Evolutionary conservation across 2,888 invertebrate species (phyloP).

Genomic region (Lysandra bellargus): DNA sequence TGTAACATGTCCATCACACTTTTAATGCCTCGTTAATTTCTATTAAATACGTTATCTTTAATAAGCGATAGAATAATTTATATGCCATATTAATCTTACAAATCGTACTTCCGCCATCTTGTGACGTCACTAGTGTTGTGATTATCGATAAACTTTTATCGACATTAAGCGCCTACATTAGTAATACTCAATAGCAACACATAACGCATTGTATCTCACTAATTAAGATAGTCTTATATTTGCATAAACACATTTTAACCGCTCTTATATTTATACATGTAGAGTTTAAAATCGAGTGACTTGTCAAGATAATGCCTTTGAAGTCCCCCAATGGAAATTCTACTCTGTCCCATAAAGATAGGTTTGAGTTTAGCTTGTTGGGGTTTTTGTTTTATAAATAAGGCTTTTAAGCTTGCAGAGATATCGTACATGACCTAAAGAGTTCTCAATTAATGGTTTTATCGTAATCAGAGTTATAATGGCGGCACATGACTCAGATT

Average conservation of each 20-base stretch:
- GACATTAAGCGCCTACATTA: slow-evolving; percentile 43
- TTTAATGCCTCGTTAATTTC: not conserved
- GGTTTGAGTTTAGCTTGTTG: slow-evolving; percentile 31
- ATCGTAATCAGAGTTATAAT: slow-evolving; percentile 52
- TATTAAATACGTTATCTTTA: not conserved
- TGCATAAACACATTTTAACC: slow-evolving; percentile 44
- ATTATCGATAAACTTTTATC: slow-evolving; percentile 39
- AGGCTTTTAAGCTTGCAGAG: slow-evolving; percentile 50
- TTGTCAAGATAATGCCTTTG: slow-evolving; percentile 8
- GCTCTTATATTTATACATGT: slow-evolving; percentile 40
- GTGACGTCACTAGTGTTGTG: slow-evolving; percentile 27
- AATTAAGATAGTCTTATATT: slow-evolving; percentile 58
- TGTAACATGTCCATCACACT: not conserved
- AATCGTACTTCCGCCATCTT: slow-evolving; percentile 15
- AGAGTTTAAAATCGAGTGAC: slow-evolving; percentile 41
- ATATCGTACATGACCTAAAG: slow-evolving; percentile 53
- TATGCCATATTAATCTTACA: not conserved
- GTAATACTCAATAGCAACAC: slow-evolving; percentile 44
- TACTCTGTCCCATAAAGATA: slow-evolving; percentile 18
- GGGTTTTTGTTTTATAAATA: slow-evolving; percentile 44
- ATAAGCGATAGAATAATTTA: slow-evolving; percentile 12
- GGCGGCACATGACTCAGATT: slow-evolving; percentile 44
- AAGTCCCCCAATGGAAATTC: not conserved
- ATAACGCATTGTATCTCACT: slow-evolving; percentile 50
- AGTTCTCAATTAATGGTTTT: slow-evolving; percentile 55